A percentile compares a stretch with the other conserved stretches of the same genome.
phyloP scores from a whole-genome alignment of 2,113 vertebrate species.

The Cyphomyrus plagiostoma region DNA sequence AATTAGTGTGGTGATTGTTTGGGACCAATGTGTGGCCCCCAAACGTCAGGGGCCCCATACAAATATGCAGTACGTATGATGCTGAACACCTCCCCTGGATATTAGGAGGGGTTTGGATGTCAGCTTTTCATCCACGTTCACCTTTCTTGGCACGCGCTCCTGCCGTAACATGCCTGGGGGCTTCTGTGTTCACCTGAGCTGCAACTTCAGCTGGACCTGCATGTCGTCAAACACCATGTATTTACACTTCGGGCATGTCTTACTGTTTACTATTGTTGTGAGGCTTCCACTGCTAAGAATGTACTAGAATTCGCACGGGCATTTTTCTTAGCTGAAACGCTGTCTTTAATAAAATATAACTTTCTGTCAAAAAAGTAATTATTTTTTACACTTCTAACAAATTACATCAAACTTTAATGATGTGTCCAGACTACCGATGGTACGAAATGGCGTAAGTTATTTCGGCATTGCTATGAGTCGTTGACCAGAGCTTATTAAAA shows the following conservation, averaged over 20 bases:
- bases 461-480: background rate
- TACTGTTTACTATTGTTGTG: background rate
- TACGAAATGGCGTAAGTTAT: background rate
- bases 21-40: background rate
- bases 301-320: background rate
- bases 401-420: slow-evolving; percentile 1
- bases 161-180: background rate
- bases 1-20: background rate
- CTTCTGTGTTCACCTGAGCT: background rate
- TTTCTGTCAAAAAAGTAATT: slow-evolving; percentile 3
- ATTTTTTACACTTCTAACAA: slow-evolving; percentile 3
- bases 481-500: slow-evolving; percentile 6
- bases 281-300: background rate
- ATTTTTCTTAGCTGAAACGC: background rate
- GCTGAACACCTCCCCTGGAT: background rate
- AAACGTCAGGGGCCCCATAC: background rate
- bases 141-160: background rate
- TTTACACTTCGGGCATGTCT: background rate
- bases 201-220: background rate
- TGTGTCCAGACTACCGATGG: background rate
- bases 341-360: background rate
- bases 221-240: background rate
- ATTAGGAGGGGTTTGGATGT: background rate
- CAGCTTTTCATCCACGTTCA: background rate
- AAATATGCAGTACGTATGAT: background rate